Percentiles rank a stretch among this genome's conserved stretches.
Conservation (phyloP, 2,113 vertebrate genomes). For the Barnardius zonarius region DNA sequence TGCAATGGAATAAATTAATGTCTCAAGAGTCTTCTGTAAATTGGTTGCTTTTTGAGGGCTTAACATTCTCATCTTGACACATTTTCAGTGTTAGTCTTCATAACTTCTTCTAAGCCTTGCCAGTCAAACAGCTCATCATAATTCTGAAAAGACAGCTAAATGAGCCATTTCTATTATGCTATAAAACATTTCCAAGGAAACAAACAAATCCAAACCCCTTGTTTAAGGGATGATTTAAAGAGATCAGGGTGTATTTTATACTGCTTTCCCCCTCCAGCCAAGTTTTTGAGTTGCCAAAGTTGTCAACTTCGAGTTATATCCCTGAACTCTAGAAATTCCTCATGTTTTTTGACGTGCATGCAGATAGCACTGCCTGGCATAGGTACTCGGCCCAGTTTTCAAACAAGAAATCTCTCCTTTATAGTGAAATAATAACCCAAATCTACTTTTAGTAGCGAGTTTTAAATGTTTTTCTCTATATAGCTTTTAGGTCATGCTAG, state of each 20-base stretch:
- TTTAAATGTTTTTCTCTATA: not conserved
- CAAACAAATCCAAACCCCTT: not conserved
- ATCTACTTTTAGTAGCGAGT: not conserved
- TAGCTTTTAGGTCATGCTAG: not conserved
- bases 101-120: not conserved
- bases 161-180: not conserved
- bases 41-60: not conserved
- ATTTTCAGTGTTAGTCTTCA: not conserved
- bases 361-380: not conserved
- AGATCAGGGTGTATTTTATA: not conserved
- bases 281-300: not conserved
- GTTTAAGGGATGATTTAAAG: not conserved
- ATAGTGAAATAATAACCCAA: not conserved
- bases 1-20: not conserved
- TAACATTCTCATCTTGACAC: not conserved
- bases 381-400: not conserved
- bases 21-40: not conserved
- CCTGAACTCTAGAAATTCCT: not conserved
- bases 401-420: not conserved
- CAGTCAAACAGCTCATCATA: not conserved
- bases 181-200: not conserved
- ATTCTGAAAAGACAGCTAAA: not conserved
- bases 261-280: not conserved
- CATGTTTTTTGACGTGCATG: not conserved
- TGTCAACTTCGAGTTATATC: not conserved